Evolutionary conservation across 2,113 vertebrate genomes (phyloP), one percentile per base, ranked within the genome.

Genomic region (Sylvia atricapilla): DNA sequence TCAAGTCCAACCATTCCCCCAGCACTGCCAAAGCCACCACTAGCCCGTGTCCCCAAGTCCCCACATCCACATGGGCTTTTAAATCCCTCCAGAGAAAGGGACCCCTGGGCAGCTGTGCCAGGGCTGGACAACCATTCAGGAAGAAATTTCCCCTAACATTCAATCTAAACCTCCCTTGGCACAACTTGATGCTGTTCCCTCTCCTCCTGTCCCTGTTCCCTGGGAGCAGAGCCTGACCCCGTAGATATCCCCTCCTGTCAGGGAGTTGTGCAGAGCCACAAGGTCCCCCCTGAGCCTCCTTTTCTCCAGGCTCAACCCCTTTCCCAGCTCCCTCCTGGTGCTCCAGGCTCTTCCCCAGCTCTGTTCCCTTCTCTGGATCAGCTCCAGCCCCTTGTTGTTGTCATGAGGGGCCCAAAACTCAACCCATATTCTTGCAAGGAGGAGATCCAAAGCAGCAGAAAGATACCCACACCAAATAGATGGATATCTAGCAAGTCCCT

Each of bases 141-240:
- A 62, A 35, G 28, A 28, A 27, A 22, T 22, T 25, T 31, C 33
- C 23, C 18, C 3, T 1, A 31, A 7, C 18, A 60, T 35, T 33
- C 28, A 52, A 14, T 1, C 33, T 25, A 25, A 78, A 35, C 60
- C 7, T 56, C 10, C 22, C 12, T 13, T 68, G 28, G 18, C 0
- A 0, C 49, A 41, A 0, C 18, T 0, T 37, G 33, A 10, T 28
- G 24, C 13, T 0, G 0, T 53, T 86, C 11, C 33, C 37, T 18
- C 39, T 55, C 2, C 3, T 70, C 25, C 44, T 53, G 37, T 70
- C 20, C 23, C 17, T 55, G 18, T 35, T 46, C 31, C 28, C 12
- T 50, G 37, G 7, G 7, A 80, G 24, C 44, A 63, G 7, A 58
- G 8, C 27, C 43, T 0, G 1, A 78, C 2, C 31, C 16, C 53